Evolutionary conservation across 2,797 vertebrate species (phyloP), one percentile per base, ranked within the genome.

Genomic region (Discoglossus pictus): DNA sequence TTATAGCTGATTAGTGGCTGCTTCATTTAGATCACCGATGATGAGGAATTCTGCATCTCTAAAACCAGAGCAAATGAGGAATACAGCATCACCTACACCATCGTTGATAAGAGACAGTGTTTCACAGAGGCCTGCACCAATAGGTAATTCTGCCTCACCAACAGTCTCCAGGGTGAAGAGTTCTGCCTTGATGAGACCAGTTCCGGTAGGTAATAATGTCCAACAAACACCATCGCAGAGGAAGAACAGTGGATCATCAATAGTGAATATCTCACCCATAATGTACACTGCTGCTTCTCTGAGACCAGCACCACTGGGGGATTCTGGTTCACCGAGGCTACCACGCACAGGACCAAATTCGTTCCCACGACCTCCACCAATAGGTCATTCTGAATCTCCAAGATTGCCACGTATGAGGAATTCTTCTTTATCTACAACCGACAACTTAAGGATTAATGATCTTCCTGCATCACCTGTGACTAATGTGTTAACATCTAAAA

Each of bases 1-100:
- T 64, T 63, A 64, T 43, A 71, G 52, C 68, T 71, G 68, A 70
- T 70, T 56, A 63, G 67, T 70, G 67, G 67, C 67, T 70, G 67
- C 67, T 70, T 70, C 67, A 7, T 70, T 70, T 71, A 71, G 68
- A 71, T 71, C 61, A 64, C 68, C 53, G 27, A 17, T 24, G 68
- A 71, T 63, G 68, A 71, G 52, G 68, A 71, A 63, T 42, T 71
- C 68, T 43, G 23, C 38, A 24, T 44, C 60, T 64, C 25, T 51
- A 58, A 71, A 71, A 50, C 60, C 60, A 63, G 47, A 27, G 51
- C 67, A 50, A 71, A 71, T 58, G 68, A 71, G 44, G 68, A 71
- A 42, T 16, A 43, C 60, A 47, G 44, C 68, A 13, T 71, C 68
- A 25, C 68, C 61, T n/a, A 71, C 36, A 20, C 36, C 53, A 36